These are phyloP conservation scores for Muscicapa adusta DNA, from an alignment of 2,113 vertebrate species.

Conservation along the genomic window DNA sequence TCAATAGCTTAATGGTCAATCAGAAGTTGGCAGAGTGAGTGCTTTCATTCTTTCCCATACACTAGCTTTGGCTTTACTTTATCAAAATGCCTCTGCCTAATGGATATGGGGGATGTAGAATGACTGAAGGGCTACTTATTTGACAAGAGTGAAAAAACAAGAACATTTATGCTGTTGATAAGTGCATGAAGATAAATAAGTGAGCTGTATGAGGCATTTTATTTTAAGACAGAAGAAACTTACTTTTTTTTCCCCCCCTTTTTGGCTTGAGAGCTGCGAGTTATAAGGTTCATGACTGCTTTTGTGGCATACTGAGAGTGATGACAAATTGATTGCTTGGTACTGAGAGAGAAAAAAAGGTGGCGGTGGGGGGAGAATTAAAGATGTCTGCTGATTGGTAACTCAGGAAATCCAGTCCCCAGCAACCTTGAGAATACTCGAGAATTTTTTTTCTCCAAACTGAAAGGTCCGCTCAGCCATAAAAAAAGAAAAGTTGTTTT, in stretches of 20 bases:
- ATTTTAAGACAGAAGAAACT: constrained; percentile 74
- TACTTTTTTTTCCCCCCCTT: constrained; percentile 22
- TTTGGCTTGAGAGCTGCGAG: constrained; percentile 82
- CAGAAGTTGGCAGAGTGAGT: constrained; percentile 94
- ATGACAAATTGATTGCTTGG: constrained; percentile 94
- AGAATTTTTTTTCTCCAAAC: constrained; percentile 78
- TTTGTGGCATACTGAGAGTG: constrained; percentile 84
- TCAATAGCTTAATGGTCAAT: constrained; percentile 99
- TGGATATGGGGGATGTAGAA: constrained; percentile 80
- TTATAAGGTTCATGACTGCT: constrained; percentile 86
- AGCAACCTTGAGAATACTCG: constrained; percentile 85
- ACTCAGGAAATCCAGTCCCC: constrained; percentile 86
- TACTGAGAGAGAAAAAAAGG: constrained; percentile 83
- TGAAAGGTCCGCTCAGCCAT: constrained; percentile 91
- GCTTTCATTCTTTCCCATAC: constrained; percentile 95
- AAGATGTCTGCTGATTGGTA: constrained; percentile 90
- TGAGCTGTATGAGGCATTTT: constrained; percentile 65
- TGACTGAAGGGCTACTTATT: constrained; percentile 86
- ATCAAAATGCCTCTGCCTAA: constrained; percentile 98
- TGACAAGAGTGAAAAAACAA: constrained; percentile 76
- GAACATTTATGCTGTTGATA: constrained; percentile 79
- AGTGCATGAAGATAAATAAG: constrained; percentile 76
- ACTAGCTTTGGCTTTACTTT: constrained; percentile 88
- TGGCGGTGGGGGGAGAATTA: constrained; percentile 49
- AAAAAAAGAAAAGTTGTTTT: constrained; percentile 99